phyloP scores from a whole-genome alignment of 2,113 vertebrate genomes.

The Baryphthengus martii region DNA sequence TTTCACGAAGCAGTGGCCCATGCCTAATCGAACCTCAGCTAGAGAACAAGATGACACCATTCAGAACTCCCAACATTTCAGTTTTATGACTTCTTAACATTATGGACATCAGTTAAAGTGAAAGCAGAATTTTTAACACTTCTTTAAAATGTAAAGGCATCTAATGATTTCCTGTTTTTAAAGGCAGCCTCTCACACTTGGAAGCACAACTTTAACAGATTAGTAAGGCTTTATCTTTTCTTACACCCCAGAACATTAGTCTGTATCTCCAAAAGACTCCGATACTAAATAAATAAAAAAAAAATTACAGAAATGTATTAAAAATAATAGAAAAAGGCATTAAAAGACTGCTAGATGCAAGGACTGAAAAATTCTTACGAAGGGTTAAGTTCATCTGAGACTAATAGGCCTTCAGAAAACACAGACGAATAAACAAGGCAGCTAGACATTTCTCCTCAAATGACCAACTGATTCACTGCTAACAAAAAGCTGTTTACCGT shows the following conservation, averaged over 20 bases:
- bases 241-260: not conserved
- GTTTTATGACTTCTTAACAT: not conserved
- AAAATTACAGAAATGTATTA: not conserved
- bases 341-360: not conserved
- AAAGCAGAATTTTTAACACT: not conserved
- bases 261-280: not conserved
- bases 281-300: not conserved
- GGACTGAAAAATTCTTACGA: not conserved
- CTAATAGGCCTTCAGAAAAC: not conserved
- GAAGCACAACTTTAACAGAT: not conserved
- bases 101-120: not conserved
- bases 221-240: not conserved
- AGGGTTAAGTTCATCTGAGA: not conserved
- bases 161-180: not conserved
- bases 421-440: not conserved
- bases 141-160: not conserved
- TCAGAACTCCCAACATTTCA: not conserved
- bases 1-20: conserved; percentile 98
- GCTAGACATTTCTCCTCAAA: not conserved
- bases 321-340: not conserved
- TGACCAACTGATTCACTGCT: not conserved
- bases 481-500: not conserved
- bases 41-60: conserved; percentile 11
- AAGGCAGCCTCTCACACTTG: not conserved
- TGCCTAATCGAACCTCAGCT: conserved; percentile 95